Evolutionary conservation across 2,797 vertebrate species (phyloP).

Genomic region (Helarctos malayanus): DNA sequence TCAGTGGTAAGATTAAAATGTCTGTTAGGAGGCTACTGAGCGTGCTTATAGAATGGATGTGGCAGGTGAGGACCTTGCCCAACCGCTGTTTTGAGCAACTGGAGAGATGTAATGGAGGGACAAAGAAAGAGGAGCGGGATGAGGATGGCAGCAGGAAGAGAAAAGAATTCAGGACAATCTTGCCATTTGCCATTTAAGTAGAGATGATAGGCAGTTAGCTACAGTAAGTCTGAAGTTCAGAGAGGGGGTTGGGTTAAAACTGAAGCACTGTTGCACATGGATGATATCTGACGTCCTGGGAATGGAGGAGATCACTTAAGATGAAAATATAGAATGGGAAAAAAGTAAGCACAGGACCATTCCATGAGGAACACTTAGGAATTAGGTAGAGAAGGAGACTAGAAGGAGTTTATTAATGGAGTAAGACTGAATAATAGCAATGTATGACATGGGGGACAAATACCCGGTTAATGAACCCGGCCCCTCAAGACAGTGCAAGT

Average conservation of each 20-base stretch:
- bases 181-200: background rate
- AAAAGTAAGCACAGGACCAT: background rate
- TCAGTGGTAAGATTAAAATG: background rate
- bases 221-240: background rate
- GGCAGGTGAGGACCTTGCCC: background rate
- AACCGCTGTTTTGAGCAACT: background rate
- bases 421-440: background rate
- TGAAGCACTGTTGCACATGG: background rate
- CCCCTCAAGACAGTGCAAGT: background rate
- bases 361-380: background rate
- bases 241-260: background rate
- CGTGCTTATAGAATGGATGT: background rate
- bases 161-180: background rate
- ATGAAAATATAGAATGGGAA: background rate
- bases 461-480: background rate
- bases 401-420: background rate
- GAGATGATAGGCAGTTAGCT: background rate
- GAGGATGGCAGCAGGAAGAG: background rate
- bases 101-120: background rate
- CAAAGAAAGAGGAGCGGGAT: background rate
- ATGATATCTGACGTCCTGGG: background rate
- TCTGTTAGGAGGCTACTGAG: background rate
- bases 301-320: background rate
- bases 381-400: background rate
- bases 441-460: background rate